phyloP scores from a whole-genome alignment of 1,140 invertebrate species.

The Colletes gigas region DNA sequence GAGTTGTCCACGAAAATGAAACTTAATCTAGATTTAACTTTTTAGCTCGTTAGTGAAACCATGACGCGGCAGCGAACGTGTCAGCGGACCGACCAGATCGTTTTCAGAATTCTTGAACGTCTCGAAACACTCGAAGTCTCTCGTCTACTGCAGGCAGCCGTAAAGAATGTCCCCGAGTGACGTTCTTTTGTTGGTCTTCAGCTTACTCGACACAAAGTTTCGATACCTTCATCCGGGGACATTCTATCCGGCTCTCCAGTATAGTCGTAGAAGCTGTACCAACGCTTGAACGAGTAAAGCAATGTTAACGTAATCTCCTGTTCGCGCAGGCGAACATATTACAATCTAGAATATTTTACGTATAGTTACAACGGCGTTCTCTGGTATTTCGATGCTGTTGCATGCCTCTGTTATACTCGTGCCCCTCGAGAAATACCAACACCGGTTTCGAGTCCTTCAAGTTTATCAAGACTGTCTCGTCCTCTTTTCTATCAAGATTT shows the following conservation, averaged over 20 bases:
- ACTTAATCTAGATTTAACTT: too few relatives aligned
- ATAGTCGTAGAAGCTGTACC: conserved; percentile 26
- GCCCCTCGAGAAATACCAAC: neutral
- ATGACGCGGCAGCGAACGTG: too few relatives aligned
- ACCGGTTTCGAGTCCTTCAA: neutral
- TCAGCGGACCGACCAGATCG: neutral
- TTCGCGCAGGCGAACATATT: neutral
- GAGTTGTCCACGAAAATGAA: too few relatives aligned
- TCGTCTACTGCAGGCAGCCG: neutral
- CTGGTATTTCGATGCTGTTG: conserved; percentile 5
- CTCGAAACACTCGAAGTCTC: neutral
- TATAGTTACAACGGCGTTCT: neutral
- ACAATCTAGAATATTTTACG: neutral
- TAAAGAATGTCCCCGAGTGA: neutral
- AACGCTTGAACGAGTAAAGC: conserved; percentile 14
- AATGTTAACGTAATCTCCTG: neutral
- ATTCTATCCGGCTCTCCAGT: too few relatives aligned
- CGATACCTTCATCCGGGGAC: too few relatives aligned
- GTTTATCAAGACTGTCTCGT: neutral
- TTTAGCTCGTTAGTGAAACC: too few relatives aligned
- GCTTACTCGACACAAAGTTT: too few relatives aligned
- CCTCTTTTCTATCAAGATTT: neutral
- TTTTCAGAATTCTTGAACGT: conserved; percentile 15
- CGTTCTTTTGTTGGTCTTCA: too few relatives aligned
- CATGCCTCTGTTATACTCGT: conserved; percentile 14